Base-by-base conservation (phyloP, 2,113 vertebrate genomes). In the Calidris pygmaea region DNA sequence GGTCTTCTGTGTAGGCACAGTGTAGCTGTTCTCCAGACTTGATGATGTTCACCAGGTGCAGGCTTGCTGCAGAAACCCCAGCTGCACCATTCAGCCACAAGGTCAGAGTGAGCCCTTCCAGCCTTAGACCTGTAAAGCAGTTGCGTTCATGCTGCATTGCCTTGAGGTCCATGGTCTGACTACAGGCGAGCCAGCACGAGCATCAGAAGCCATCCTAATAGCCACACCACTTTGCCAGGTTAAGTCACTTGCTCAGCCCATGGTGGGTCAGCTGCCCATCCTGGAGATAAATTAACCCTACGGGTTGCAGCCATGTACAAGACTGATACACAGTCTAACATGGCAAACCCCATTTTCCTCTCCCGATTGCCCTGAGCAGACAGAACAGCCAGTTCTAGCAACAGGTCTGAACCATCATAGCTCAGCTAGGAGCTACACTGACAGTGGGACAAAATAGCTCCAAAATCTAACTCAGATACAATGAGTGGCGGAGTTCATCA, bases 91-190 rank as follows among this genome's bases (percentile, higher is more conserved):
- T 34, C 65, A 75, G 32, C 14, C 27, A 35, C 0, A 6, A 82
- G n/a, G 55, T 19, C 9, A 50, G 68, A 71, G 50, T 5, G 20
- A 53, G 52, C 29, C 6, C 45, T 62, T 67, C n/a, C 17, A 76
- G 47, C 14, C 45, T 30, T 23, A 84, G 32, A 24, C 5, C 29
- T 30, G 47, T 9, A 53, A 87, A 93, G 30, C 32, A 22, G 5
- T 41, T 62, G 17, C 0, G 0, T 29, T 63, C 37, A 74, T 18
- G 19, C 32, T 20, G 4, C 35, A 6, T 22, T 91, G 20, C 50
- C 67, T 13, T 29, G 47, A 77, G 37, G 5, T n/a, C 15, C 15
- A 2, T 13, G 59, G 37, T n/a, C 12, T 4, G 12, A 29, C 32
- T n/a, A 6, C 32, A 67, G 29, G 16, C 35, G 5, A 82, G 47